Conservation (phyloP, 1,140 invertebrate genomes). For the Macrobrachium rosenbergii region DNA sequence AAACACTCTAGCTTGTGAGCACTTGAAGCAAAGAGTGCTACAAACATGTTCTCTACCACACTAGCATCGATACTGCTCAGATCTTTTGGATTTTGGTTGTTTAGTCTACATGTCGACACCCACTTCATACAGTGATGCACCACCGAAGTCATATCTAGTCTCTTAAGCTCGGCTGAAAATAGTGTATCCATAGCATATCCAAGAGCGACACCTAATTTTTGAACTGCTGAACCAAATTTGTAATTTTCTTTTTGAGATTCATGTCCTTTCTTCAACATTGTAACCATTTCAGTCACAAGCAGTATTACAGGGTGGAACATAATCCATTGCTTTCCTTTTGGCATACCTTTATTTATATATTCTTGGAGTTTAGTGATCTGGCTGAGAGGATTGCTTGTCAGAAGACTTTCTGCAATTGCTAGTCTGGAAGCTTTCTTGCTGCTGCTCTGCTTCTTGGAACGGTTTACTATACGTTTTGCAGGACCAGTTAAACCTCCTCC, state of each 20-base stretch:
- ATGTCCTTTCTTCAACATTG: too few relatives aligned
- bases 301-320: too few relatives aligned
- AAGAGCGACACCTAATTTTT: conserved; percentile 41
- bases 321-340: too few relatives aligned
- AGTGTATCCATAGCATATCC: conserved; percentile 50
- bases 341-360: too few relatives aligned
- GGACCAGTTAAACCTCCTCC: background rate
- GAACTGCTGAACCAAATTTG: conserved; percentile 41
- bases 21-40: conserved; percentile 30
- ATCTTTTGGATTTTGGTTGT: conserved; percentile 51
- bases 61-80: conserved; percentile 27
- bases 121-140: conserved; percentile 59
- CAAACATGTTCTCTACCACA: conserved; percentile 50
- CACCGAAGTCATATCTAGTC: conserved; percentile 46
- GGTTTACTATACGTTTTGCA: background rate
- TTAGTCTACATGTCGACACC: conserved; percentile 52
- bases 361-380: too few relatives aligned
- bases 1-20: conserved; percentile 34
- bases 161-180: conserved; percentile 21
- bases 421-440: too few relatives aligned
- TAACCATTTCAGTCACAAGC: too few relatives aligned
- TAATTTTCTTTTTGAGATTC: background rate
- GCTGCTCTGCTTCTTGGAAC: background rate
- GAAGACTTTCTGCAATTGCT: too few relatives aligned
- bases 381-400: too few relatives aligned